Evolutionary conservation across 1,140 invertebrate species (phyloP), one percentile per base, ranked within the genome.

Genomic region (Drosophila pallidifrons): DNA sequence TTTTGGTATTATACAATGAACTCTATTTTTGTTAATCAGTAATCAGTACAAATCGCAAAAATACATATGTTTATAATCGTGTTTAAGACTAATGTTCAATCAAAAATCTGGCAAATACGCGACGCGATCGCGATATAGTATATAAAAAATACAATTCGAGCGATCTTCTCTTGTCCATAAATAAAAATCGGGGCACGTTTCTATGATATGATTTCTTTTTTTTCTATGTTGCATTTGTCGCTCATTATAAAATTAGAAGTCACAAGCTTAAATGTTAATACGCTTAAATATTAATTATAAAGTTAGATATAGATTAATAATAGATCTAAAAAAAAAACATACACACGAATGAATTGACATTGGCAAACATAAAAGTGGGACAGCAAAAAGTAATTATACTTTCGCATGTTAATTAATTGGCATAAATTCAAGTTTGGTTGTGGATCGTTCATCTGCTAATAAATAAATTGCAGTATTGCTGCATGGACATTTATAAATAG

Each of bases 31-130:
- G 79, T 88, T 88, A 89, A 88, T 89, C 70, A 77, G 77, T 88
- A 83, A 89, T 88, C 83, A 89, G 85, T 88, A 89, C 85, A 88
- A 88, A 88, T 88, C 64, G 85, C 85, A 89, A 89, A 83, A 80
- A 79, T 25, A 25, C 20, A 82, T 69, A 73, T 81, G 54, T 73
- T 65, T 78, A 66, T 68, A 35, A 43, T 43, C n/a, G 11, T 13
- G n/a, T 71, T 46, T 61, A 30, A 70, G 54, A 66, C 81, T 85
- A 75, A 77, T 71, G 47, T 49, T 77, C 74, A 47, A 25, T 25
- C 3, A 25, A 25, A 78, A 77, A 75, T 51, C 59, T 63, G 59
- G 15, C 64, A 69, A 66, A 71, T 49, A 32, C 43, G 38, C 65
- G 30, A 63, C 64, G 6, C 3, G 51, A 66, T 55, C 43, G 65